Evolutionary conservation across 2,888 invertebrate species (phyloP), one percentile per base, ranked within the genome.

Genomic region (Acanthosepion lycidas): DNA sequence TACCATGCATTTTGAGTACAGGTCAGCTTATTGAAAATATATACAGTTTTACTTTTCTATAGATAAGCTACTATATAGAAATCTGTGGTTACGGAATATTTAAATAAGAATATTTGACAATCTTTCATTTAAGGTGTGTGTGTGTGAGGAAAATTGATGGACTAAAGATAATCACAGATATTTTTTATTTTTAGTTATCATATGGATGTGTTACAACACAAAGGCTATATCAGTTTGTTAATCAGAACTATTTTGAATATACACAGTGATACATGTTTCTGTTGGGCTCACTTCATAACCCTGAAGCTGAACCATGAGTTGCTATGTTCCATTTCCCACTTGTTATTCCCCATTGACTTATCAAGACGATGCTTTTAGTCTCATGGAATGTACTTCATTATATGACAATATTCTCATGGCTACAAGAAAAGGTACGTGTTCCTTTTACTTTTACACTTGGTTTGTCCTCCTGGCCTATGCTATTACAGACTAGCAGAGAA

Each of bases 11-110:
- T 3, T 42, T 42, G 42, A 42, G 42, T 42, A 42, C 42, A 42
- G 3, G 42, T 59, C 23, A 59, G 23, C 20, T 59, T 59, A 23
- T 59, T 59, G 23, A 6, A 59, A 59, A 59, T 59, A 59, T 59
- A 59, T 4, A 59, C 23, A 1, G 4, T 59, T 59, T 3, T 59
- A 23, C 59, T 23, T 78, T 15, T 33, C 12, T 78, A 15, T n/a
- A n/a, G n/a, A 33, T 33, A n/a, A 33, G 0, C 9, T 1, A 0
- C 12, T 15, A 8, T n/a, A 15, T n/a, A 28, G 2, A 9, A n/a
- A 9, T 78, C n/a, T n/a, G 15, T 78, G 12, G 6, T n/a, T 78
- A 78, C 9, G n/a, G 9, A 8, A 78, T 9, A n/a, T 59, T 59
- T 18, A 23, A 15, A 6, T 59, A 6, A 26, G 28, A 23, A 28